A percentile compares a stretch with the other conserved stretches of the same genome.
These are phyloP conservation scores for Camponotus fellah DNA, from an alignment of 2,888 invertebrate genomes.

Conservation along the genomic window DNA sequence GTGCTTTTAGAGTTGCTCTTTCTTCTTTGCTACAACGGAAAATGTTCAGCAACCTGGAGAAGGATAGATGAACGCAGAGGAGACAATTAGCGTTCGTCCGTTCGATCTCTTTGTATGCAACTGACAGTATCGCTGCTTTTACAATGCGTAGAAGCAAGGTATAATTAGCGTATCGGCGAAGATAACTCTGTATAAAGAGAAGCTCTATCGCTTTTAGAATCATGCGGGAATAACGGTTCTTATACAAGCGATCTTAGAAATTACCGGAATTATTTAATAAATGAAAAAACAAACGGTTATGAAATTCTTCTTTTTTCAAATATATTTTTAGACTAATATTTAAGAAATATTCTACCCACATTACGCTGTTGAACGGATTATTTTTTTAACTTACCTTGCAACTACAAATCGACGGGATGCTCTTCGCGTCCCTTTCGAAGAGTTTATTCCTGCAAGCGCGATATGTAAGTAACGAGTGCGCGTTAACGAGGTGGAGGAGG, in stretches of 20 bases:
- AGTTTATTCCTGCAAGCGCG: neutral
- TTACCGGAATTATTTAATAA: neutral
- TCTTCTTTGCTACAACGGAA: constrained; percentile 37
- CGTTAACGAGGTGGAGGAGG: constrained; percentile 28
- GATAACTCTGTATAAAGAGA: constrained; percentile 4
- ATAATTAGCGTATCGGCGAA: constrained; percentile 40
- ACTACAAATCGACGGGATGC: neutral
- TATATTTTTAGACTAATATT: neutral
- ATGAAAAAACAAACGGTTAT: neutral
- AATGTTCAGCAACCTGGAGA: constrained; percentile 22
- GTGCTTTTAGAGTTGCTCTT: constrained; percentile 43
- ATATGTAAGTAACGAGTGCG: constrained; percentile 38
- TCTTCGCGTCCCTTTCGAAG: neutral
- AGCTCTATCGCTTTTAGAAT: neutral
- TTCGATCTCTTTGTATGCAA: constrained; percentile 46
- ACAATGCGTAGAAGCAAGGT: neutral
- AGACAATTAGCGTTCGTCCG: constrained; percentile 56
- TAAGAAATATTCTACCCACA: neutral
- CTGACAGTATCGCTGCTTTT: constrained; percentile 43
- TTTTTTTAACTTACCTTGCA: neutral
- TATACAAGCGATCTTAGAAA: neutral
- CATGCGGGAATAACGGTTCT: neutral
- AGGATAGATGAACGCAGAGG: constrained; percentile 16
- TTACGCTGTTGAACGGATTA: neutral
- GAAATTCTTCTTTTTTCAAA: neutral